Conservation (phyloP, 2,113 vertebrate species). For the Aegithalos caudatus region DNA sequence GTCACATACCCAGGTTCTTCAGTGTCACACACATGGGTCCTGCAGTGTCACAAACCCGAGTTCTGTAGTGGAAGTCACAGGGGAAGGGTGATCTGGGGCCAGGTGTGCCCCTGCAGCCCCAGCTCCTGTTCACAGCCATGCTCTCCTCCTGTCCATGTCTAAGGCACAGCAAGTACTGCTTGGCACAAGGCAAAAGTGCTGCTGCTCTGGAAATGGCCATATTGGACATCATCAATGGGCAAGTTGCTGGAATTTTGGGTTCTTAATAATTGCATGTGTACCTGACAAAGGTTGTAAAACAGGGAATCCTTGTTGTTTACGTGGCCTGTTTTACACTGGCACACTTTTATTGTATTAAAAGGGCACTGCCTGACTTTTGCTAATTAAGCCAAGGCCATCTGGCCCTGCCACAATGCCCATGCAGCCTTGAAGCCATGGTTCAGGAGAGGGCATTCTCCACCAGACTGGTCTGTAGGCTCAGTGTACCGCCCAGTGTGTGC, state of each 20-base stretch:
- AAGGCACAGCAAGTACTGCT: fast-evolving
- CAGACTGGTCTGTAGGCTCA: not conserved
- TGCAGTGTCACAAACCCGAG: not conserved
- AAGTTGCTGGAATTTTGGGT: not conserved
- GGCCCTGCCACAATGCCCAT: not conserved
- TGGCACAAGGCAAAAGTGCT: not conserved
- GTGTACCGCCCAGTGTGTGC: not conserved
- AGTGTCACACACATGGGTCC: not conserved
- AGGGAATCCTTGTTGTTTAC: not conserved
- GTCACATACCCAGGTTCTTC: fast-evolving
- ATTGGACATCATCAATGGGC: not conserved
- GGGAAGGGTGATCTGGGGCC: not conserved
- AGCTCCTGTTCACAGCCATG: fast-evolving
- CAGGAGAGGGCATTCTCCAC: not conserved
- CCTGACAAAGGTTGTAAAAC: not conserved
- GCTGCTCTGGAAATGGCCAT: not conserved
- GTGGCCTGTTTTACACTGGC: not conserved
- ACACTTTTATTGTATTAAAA: not conserved
- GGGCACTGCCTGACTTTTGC: not conserved
- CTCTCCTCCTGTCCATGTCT: not conserved
- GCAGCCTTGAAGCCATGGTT: fast-evolving
- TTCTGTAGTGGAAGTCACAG: not conserved
- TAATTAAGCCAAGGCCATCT: not conserved
- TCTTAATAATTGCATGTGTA: not conserved
- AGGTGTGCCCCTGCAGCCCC: fast-evolving